A percentile compares a stretch with the other conserved stretches of the same genome.
Evolutionary conservation across 2,113 vertebrate species (phyloP).

Genomic region (Lota lota): DNA sequence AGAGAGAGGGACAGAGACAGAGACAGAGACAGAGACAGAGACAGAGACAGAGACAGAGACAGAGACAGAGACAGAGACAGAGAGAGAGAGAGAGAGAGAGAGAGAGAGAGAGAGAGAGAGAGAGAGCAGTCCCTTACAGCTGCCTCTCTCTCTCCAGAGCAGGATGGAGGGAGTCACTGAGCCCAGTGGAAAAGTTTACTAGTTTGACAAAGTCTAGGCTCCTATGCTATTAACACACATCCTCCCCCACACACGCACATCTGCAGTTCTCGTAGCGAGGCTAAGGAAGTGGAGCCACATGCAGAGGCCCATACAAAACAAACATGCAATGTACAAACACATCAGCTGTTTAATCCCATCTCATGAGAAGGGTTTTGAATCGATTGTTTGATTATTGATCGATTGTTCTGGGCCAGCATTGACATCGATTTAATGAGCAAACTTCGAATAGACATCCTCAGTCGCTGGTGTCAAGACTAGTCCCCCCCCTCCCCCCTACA

Average conservation of each 20-base stretch:
- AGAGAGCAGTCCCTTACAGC: conserved; percentile 20
- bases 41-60: no score
- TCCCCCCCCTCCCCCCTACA: no score
- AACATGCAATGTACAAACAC: no score
- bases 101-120: background rate
- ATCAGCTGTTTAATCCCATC: no score
- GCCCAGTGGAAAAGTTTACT: conserved; percentile 66
- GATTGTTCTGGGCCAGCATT: no score
- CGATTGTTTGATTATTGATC: no score
- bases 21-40: conserved; percentile 4
- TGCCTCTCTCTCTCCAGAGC: conserved; percentile 24
- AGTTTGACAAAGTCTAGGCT: conserved; percentile 19
- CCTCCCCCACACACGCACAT: conserved; percentile 1
- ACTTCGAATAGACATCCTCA: no score
- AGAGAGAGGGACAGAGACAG: conserved; percentile 1
- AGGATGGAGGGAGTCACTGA: conserved; percentile 47
- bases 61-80: no score
- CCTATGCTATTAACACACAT: conserved; percentile 11
- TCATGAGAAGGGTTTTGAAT: no score
- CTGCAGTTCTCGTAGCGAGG: conserved; percentile 7
- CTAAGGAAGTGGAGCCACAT: background rate
- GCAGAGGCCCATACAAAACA: background rate
- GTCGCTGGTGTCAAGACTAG: no score
- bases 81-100: no score
- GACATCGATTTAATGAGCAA: no score